Percentiles rank a stretch among this genome's conserved stretches.
phyloP scores from a whole-genome alignment of 2,888 invertebrate genomes.

The Mystacides longicornis region DNA sequence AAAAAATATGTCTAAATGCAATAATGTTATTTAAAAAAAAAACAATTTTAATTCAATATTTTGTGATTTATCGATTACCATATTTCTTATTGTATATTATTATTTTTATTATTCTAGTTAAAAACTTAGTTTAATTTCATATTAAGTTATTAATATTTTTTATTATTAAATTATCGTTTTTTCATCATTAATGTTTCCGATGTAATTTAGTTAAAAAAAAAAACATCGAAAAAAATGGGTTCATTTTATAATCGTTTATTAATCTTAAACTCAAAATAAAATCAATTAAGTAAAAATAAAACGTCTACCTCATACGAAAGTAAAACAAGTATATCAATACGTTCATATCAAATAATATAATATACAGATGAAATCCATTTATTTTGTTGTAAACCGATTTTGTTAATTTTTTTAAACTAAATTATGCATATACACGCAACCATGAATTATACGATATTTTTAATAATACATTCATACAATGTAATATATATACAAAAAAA shows the following conservation, averaged over 20 bases:
- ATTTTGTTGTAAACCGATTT: not conserved
- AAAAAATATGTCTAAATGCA: not conserved
- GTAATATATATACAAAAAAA: too few relatives aligned
- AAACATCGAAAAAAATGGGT: not conserved
- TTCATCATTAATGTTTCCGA: not conserved
- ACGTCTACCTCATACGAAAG: not conserved
- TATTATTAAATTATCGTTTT: not conserved
- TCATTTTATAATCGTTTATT: too few relatives aligned
- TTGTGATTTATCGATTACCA: conserved; percentile 1
- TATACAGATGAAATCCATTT: too few relatives aligned
- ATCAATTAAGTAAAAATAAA: not conserved
- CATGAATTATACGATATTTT: not conserved
- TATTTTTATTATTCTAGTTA: too few relatives aligned
- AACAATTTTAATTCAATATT: not conserved
- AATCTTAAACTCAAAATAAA: too few relatives aligned
- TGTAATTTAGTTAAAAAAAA: not conserved
- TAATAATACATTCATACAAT: not conserved
- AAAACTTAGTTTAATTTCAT: too few relatives aligned
- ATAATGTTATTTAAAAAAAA: not conserved
- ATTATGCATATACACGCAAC: not conserved
- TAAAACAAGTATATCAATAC: not conserved
- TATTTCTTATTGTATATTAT: too few relatives aligned
- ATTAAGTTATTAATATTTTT: not conserved
- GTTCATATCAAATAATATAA: not conserved
- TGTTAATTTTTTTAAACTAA: too few relatives aligned